These are phyloP conservation scores for Cantharis flavilabris DNA, from an alignment of 2,888 invertebrate species.

Conservation along the genomic window DNA sequence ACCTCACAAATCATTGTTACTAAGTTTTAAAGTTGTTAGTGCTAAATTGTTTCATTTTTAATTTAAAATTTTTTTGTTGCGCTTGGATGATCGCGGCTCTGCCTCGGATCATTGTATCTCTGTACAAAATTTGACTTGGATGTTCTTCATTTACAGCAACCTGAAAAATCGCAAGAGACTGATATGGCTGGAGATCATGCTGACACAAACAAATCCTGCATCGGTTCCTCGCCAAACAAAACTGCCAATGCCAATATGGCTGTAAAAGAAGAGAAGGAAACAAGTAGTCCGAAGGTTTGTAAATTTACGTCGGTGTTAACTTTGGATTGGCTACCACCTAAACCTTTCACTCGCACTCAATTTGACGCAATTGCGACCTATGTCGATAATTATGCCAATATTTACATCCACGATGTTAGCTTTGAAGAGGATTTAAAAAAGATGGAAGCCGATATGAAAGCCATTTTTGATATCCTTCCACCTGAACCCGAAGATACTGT, in stretches of 20 bases:
- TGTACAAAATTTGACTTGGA: not conserved
- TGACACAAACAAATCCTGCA: not conserved
- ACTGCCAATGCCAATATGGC: not conserved
- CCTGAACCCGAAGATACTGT: slow-evolving; percentile 51
- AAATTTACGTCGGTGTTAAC: not conserved
- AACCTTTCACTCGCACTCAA: slow-evolving; percentile 56
- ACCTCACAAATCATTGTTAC: not conserved
- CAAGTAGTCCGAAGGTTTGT: not conserved
- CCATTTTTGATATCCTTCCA: slow-evolving; percentile 54
- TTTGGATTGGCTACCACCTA: slow-evolving; percentile 65
- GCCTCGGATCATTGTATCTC: not conserved
- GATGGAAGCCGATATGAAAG: slow-evolving; percentile 44
- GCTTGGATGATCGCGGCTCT: not conserved
- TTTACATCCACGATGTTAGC: slow-evolving; percentile 54
- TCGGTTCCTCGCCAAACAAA: not conserved
- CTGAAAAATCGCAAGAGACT: not conserved
- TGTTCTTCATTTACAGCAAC: not conserved
- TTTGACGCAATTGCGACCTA: slow-evolving; percentile 68
- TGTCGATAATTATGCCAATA: slow-evolving; percentile 59
- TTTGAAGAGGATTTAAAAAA: slow-evolving; percentile 38
- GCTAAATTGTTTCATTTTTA: not conserved
- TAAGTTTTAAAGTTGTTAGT: not conserved
- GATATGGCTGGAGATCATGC: not conserved
- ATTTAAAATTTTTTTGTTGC: not conserved
- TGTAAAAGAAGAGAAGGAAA: not conserved